Conservation (phyloP, 2,797 vertebrate genomes). For the Menidia menidia region DNA sequence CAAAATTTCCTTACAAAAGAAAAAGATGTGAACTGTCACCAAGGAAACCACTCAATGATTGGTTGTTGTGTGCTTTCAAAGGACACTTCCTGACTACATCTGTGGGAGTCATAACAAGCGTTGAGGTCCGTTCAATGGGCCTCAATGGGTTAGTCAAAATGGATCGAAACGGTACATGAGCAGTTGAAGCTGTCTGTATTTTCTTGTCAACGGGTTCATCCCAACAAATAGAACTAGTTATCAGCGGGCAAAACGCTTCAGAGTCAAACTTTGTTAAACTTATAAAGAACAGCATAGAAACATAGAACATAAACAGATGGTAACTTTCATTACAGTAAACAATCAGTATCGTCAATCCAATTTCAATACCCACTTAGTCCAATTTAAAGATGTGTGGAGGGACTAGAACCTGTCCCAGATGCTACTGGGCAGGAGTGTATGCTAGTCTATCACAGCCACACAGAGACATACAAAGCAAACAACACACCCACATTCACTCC, state of each 20-base stretch:
- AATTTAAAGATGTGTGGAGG: too few relatives aligned
- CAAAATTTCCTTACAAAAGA: not conserved
- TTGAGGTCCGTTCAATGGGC: not conserved
- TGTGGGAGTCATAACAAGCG: not conserved
- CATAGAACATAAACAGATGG: slow-evolving; percentile 5
- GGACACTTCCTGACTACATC: not conserved
- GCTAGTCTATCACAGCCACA: too few relatives aligned
- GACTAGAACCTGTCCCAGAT: too few relatives aligned
- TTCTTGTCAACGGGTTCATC: slow-evolving; percentile 13
- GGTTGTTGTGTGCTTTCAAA: not conserved
- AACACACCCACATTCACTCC: not conserved
- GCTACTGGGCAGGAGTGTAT: too few relatives aligned
- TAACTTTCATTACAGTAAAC: slow-evolving; percentile 3
- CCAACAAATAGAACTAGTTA: slow-evolving; percentile 15
- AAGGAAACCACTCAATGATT: not conserved
- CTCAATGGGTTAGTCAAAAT: slow-evolving; percentile 23
- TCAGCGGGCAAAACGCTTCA: slow-evolving; percentile 7
- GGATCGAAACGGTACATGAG: slow-evolving; percentile 9
- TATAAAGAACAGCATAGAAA: not conserved
- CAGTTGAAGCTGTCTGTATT: not conserved
- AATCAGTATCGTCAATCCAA: not conserved
- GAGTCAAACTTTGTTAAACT: slow-evolving; percentile 15
- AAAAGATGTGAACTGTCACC: not conserved
- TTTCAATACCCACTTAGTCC: too few relatives aligned
- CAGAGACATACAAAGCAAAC: too few relatives aligned